These are phyloP conservation scores for Platyrinchus mystaceus DNA, from an alignment of 2,797 vertebrate species.

Conservation along the genomic window DNA sequence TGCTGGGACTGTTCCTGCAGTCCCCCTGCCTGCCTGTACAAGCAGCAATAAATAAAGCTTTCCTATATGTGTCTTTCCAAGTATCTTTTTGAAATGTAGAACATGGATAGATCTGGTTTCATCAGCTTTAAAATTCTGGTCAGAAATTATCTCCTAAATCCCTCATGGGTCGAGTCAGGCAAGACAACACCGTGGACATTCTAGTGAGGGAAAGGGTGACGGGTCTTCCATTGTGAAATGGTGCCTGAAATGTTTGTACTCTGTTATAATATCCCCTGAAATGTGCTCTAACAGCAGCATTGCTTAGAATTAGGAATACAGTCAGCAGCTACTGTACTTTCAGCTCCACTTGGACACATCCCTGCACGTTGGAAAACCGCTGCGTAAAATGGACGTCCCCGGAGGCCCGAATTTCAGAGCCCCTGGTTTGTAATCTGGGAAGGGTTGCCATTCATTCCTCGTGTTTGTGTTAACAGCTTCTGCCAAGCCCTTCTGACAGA, in stretches of 20 bases:
- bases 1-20: not conserved
- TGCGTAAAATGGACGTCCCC: not conserved
- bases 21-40: not conserved
- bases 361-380: not conserved
- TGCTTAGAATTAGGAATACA: not conserved
- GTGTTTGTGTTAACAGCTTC: constrained; percentile 9
- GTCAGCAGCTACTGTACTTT: not conserved
- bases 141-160: not conserved
- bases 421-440: not conserved
- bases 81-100: not conserved
- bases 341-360: not conserved
- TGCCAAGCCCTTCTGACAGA: constrained; percentile 15
- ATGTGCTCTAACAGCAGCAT: not conserved
- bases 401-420: not conserved
- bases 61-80: not conserved
- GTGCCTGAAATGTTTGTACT: not conserved
- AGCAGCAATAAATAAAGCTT: not conserved
- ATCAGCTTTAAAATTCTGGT: not conserved
- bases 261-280: not conserved
- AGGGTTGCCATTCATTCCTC: not conserved
- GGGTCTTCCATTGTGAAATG: not conserved
- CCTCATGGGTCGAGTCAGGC: not conserved
- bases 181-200: not conserved
- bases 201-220: not conserved
- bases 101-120: not conserved